Conservation (phyloP, 2,113 vertebrate genomes). For the Austrofundulus limnaeus region DNA sequence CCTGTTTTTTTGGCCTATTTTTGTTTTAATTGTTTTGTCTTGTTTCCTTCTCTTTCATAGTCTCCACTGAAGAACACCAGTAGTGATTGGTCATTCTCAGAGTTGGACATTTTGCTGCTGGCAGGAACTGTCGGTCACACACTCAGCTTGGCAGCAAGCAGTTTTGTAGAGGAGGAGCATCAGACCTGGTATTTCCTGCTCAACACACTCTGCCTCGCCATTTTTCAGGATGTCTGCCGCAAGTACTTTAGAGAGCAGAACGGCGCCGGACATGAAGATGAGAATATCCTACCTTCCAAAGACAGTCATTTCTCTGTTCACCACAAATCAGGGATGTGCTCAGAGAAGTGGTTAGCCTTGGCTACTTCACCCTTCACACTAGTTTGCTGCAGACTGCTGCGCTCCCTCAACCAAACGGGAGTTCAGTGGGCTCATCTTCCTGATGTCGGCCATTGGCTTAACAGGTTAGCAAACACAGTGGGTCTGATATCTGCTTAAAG, state of each 20-base stretch:
- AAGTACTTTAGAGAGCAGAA: conserved; percentile 76
- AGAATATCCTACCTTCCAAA: conserved; percentile 54
- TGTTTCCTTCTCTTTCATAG: conserved; percentile 17
- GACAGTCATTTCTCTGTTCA: conserved; percentile 22
- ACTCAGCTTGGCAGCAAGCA: conserved; percentile 90
- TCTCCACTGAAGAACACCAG: conserved; percentile 37
- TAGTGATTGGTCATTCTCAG: conserved; percentile 81
- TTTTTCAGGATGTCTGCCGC: conserved; percentile 88
- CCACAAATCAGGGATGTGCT: conserved; percentile 46
- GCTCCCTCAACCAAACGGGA: conserved; percentile 93
- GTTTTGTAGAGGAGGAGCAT: conserved; percentile 96
- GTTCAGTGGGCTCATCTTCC: conserved; percentile 93
- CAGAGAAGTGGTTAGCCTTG: conserved; percentile 86
- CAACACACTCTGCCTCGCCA: conserved; percentile 87
- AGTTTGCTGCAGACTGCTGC: conserved; percentile 88
- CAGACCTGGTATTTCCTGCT: conserved; percentile 97
- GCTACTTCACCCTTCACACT: conserved; percentile 86
- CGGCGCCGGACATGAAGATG: conserved; percentile 44
- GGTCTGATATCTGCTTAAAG: background rate
- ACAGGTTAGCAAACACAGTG: conserved; percentile 78
- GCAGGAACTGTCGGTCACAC: conserved; percentile 87
- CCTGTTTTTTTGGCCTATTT: background rate
- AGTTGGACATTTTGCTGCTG: conserved; percentile 85
- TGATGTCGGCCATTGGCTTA: conserved; percentile 94
- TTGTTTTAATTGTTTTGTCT: background rate